Percentiles rank a stretch among this genome's conserved stretches.
These are phyloP conservation scores for Agrotis segetum DNA, from an alignment of 2,888 invertebrate species.

Conservation along the genomic window DNA sequence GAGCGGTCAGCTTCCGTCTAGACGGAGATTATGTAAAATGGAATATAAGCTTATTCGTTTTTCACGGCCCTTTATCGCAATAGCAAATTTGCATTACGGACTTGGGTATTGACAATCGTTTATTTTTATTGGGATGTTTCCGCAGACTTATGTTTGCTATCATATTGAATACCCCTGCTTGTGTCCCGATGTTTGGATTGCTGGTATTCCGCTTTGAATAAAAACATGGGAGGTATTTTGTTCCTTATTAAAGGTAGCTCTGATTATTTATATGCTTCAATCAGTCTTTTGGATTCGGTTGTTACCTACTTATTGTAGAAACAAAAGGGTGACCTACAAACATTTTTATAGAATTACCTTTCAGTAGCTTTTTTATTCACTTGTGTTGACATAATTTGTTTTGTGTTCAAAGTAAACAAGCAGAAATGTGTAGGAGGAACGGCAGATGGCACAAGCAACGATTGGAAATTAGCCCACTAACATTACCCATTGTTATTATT, in stretches of 20 bases:
- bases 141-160: slow-evolving; percentile 74
- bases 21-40: slow-evolving; percentile 89
- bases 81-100: slow-evolving; percentile 79
- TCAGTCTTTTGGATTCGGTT: not conserved
- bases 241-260: slow-evolving; percentile 16
- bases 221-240: slow-evolving; percentile 63
- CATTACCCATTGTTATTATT: slow-evolving; percentile 85
- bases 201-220: slow-evolving; percentile 62
- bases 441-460: slow-evolving; percentile 83
- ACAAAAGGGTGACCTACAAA: not conserved
- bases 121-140: slow-evolving; percentile 81
- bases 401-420: slow-evolving; percentile 40
- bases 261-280: slow-evolving; percentile 19
- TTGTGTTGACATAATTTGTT: slow-evolving; percentile 3
- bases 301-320: too few species aligned
- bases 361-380: not conserved
- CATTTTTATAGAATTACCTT: not conserved
- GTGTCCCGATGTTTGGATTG: slow-evolving; percentile 67
- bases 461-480: slow-evolving; percentile 80
- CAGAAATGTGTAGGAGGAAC: slow-evolving; percentile 59
- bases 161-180: slow-evolving; percentile 74
- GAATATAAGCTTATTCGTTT: slow-evolving; percentile 83
- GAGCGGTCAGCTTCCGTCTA: slow-evolving; percentile 86
- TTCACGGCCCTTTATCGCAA: slow-evolving; percentile 81
- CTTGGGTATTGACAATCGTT: slow-evolving; percentile 79